Evolutionary conservation across 2,888 invertebrate species (phyloP), one percentile per base, ranked within the genome.

Genomic region (Criorhina ranunculi): DNA sequence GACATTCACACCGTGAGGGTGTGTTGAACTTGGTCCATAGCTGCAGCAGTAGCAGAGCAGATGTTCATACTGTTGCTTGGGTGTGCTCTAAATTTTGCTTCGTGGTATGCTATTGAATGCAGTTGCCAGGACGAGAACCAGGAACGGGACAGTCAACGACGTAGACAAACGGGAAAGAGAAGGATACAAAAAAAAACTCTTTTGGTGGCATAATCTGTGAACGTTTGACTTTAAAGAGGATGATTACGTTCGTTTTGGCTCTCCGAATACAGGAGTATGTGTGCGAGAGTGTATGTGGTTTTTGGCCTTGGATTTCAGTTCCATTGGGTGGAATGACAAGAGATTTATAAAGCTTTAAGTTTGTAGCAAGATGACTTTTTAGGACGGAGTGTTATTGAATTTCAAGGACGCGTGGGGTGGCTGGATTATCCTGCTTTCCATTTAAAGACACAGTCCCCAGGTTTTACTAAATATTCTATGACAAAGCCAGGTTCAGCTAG

Each of bases 1-100:
- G 80, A 75, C 85, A 80, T 85, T 85, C 85, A 85, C 85, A 85
- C 80, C 80, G 69, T 44, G 64, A 80, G 85, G 69, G 85, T 85
- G 75, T 85, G 85, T 85, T 85, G 85, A 85, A 85, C 85, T 85
- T 85, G 85, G 80, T 57, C 59, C 64, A 57, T 73, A 57, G 73
- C 44, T 73, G 64, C 15, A 24, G 60, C 19, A 19, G 35, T 19
- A 46, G n/a, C 33, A 64, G 49, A 59, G 42, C 72, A 60, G 82
- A 57, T 78, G 66, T 60, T 66, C 17, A 51, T 60, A 17, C 51
- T 44, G 64, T 60, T 78, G 78, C 37, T 67, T 72, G 73, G 55
- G 64, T 42, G 55, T 73, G 79, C 33, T 72, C 70, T 72, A 60
- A 77, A 72, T 82, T 72, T 46, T 69, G 60, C 24, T 31, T 31